phyloP scores from a whole-genome alignment of 2,888 invertebrate species.

The Rhogogaster chlorosoma region DNA sequence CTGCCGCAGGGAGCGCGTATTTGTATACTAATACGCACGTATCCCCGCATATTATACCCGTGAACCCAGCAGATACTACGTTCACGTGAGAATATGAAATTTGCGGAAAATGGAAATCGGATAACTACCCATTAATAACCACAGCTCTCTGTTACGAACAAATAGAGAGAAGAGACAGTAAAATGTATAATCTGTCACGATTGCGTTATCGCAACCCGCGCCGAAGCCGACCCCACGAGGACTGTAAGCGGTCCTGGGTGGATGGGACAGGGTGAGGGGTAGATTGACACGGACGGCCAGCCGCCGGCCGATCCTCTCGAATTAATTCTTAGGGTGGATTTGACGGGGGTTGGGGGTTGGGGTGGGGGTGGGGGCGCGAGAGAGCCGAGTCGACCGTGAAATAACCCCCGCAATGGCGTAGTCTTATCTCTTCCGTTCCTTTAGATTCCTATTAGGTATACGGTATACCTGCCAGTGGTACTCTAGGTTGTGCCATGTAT shows the following conservation, averaged over 20 bases:
- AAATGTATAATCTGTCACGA: slow-evolving; percentile 56
- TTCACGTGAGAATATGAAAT: slow-evolving; percentile 22
- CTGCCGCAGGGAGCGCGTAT: background rate
- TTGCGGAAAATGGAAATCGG: slow-evolving; percentile 22
- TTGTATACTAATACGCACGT: background rate
- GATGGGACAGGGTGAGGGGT: slow-evolving; percentile 57
- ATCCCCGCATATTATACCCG: background rate
- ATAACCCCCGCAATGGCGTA: slow-evolving; percentile 74
- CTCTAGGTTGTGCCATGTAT: background rate
- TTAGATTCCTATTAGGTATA: slow-evolving; percentile 44
- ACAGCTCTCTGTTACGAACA: slow-evolving; percentile 26
- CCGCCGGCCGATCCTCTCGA: slow-evolving; percentile 76
- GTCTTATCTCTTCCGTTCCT: slow-evolving; percentile 58
- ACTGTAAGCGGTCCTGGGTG: slow-evolving; percentile 40
- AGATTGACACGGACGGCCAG: slow-evolving; percentile 70
- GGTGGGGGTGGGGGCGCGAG: slow-evolving; percentile 72
- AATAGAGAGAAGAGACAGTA: slow-evolving; percentile 20
- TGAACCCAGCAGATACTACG: background rate
- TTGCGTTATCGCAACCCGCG: slow-evolving; percentile 66
- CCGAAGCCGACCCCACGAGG: slow-evolving; percentile 55
- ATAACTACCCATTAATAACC: slow-evolving; percentile 35
- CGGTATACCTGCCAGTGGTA: background rate
- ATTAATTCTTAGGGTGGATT: slow-evolving; percentile 76
- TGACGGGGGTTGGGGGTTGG: slow-evolving; percentile 61
- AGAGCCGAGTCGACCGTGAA: slow-evolving; percentile 77